Conservation (phyloP, 2,113 vertebrate species). For the Archocentrus centrarchus region DNA sequence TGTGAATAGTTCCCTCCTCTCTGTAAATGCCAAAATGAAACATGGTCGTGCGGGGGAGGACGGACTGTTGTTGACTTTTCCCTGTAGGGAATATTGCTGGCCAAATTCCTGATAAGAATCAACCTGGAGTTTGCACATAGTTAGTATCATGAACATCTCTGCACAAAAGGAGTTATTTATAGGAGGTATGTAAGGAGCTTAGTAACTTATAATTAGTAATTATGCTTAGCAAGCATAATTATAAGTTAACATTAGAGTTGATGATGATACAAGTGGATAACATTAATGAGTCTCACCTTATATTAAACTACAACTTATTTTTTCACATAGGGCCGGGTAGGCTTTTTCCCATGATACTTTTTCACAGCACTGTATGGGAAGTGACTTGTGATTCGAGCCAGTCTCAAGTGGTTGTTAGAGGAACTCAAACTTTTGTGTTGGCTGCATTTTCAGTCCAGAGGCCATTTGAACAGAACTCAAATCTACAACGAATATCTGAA, state of each 20-base stretch:
- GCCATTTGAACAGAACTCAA: too few species aligned
- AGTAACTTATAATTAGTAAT: neutral
- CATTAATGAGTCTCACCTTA: neutral
- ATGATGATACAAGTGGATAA: neutral
- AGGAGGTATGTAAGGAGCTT: neutral
- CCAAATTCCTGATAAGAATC: neutral
- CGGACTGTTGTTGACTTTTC: neutral
- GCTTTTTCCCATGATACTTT: neutral
- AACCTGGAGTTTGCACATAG: neutral
- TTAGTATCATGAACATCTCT: neutral
- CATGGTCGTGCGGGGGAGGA: neutral
- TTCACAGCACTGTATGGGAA: accelerated
- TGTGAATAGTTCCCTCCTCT: neutral
- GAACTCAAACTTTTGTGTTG: too few species aligned
- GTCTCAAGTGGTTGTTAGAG: neutral
- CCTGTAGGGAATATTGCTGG: too few species aligned
- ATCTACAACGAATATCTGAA: too few species aligned
- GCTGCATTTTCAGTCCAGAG: too few species aligned
- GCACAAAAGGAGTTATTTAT: neutral
- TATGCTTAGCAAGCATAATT: neutral
- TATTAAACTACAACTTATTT: neutral
- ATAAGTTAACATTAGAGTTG: neutral
- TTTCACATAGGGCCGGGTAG: neutral
- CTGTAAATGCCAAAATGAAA: neutral
- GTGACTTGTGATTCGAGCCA: neutral